phyloP scores from a whole-genome alignment of 1,140 invertebrate genomes.

The Papilio dardanus region DNA sequence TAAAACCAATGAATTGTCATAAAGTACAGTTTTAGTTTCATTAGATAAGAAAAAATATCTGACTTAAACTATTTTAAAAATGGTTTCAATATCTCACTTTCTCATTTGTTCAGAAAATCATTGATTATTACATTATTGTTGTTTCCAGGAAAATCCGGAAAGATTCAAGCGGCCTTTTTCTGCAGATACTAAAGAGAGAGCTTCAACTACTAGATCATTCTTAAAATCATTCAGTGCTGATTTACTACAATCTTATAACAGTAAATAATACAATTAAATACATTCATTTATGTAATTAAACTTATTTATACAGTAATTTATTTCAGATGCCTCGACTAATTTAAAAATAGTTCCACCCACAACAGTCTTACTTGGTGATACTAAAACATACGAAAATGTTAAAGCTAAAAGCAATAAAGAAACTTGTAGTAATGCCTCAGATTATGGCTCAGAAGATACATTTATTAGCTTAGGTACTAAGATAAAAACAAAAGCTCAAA shows the following conservation, averaged over 20 bases:
- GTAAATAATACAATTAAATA: conserved; percentile 48
- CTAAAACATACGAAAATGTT: conserved; percentile 46
- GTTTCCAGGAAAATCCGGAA: conserved; percentile 70
- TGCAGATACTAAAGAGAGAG: conserved; percentile 73
- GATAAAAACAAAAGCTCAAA: conserved; percentile 79
- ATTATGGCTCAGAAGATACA: conserved; percentile 79
- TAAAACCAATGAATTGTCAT: too few species aligned
- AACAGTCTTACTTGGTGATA: conserved; percentile 60
- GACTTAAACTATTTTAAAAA: too few species aligned
- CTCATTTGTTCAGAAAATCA: too few species aligned
- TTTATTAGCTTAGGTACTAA: conserved; percentile 81
- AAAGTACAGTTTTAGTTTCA: too few species aligned
- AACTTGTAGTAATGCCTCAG: conserved; percentile 76
- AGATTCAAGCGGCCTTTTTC: conserved; percentile 76
- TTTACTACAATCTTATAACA: conserved; percentile 67
- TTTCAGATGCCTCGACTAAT: conserved; percentile 61
- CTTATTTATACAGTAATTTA: conserved; percentile 30
- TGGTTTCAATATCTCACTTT: too few species aligned
- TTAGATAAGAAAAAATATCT: too few species aligned
- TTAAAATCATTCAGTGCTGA: conserved; percentile 72
- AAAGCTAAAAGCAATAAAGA: conserved; percentile 55
- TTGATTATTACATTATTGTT: too few species aligned
- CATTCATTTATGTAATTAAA: conserved; percentile 25
- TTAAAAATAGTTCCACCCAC: conserved; percentile 70
- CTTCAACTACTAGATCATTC: conserved; percentile 64